phyloP scores from a whole-genome alignment of 1,140 invertebrate species.

The Sitodiplosis mosellana region DNA sequence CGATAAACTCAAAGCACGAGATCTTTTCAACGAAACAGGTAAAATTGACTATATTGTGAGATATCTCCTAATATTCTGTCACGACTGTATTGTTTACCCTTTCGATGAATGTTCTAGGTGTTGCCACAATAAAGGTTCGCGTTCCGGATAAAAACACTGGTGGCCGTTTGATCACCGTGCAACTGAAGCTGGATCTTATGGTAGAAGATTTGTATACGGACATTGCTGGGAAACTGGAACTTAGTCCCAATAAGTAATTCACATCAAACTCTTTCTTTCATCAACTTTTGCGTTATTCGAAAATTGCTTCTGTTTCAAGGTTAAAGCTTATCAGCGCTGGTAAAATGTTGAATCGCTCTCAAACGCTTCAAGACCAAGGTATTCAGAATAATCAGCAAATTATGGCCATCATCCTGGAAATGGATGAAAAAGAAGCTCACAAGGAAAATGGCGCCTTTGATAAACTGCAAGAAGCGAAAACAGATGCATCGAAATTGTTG shows the following conservation, averaged over 20 bases:
- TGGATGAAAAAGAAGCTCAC: slow-evolving; percentile 16
- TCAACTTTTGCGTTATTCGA: background rate
- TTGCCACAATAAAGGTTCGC: slow-evolving; percentile 20
- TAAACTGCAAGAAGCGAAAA: slow-evolving; percentile 15
- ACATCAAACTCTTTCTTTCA: slow-evolving; percentile 3
- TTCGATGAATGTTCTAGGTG: slow-evolving; percentile 5
- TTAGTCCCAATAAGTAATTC: slow-evolving; percentile 6
- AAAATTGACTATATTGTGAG: slow-evolving; percentile 8
- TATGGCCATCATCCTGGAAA: slow-evolving; percentile 39
- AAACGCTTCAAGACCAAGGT: slow-evolving; percentile 32
- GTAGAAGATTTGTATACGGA: slow-evolving; percentile 34
- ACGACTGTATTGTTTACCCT: slow-evolving; percentile 26
- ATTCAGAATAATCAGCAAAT: slow-evolving; percentile 44
- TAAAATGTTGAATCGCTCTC: slow-evolving; percentile 35
- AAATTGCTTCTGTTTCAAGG: slow-evolving; percentile 15
- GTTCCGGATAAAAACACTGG: slow-evolving; percentile 15
- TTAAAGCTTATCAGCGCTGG: slow-evolving; percentile 49
- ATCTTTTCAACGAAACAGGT: slow-evolving; percentile 41
- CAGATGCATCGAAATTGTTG: slow-evolving; percentile 11
- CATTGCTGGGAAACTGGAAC: slow-evolving; percentile 29
- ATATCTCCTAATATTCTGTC: slow-evolving; percentile 34
- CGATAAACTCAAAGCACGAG: slow-evolving; percentile 40
- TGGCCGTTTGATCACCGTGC: slow-evolving; percentile 24
- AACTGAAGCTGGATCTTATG: slow-evolving; percentile 27
- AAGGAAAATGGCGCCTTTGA: slow-evolving; percentile 13